Conservation (phyloP, 1,140 invertebrate genomes). For the Drosophila bocqueti region DNA sequence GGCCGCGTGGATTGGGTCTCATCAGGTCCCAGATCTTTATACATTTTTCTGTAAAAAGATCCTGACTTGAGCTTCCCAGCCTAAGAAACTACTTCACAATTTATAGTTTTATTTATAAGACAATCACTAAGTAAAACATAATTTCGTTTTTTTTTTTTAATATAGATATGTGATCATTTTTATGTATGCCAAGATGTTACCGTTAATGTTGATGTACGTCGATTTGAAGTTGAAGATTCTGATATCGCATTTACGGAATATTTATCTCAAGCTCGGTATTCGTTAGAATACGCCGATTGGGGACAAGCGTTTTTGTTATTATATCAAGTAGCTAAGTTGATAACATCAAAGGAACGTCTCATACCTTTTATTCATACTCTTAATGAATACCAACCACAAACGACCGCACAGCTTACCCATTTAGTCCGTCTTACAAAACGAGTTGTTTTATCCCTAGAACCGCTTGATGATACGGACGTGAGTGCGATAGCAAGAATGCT, state of each 20-base stretch:
- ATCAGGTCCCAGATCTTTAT: no score
- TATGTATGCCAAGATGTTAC: neutral
- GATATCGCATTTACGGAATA: slow-evolving; percentile 19
- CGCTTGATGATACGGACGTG: slow-evolving; percentile 42
- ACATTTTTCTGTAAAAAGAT: no score
- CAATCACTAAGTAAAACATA: no score
- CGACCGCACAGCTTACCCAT: slow-evolving; percentile 33
- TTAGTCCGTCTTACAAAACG: slow-evolving; percentile 28
- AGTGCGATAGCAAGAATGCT: slow-evolving; percentile 37
- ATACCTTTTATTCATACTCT: slow-evolving; percentile 27
- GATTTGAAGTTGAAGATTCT: slow-evolving; percentile 13
- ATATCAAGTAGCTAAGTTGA: slow-evolving; percentile 7
- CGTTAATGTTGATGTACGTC: slow-evolving; percentile 24
- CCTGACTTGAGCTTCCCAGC: no score
- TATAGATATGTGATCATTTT: neutral
- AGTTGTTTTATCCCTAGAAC: slow-evolving; percentile 15
- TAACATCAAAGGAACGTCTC: slow-evolving; percentile 24
- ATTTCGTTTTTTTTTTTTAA: neutral
- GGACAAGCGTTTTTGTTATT: slow-evolving; percentile 22
- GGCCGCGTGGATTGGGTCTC: no score
- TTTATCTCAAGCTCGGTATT: slow-evolving; percentile 21
- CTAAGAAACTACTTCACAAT: no score
- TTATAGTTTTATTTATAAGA: no score
- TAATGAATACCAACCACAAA: slow-evolving; percentile 24
- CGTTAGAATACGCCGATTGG: slow-evolving; percentile 42